A percentile compares a stretch with the other conserved stretches of the same genome.
Conservation (phyloP, 2,888 invertebrate genomes). For the Nebria brevicollis region DNA sequence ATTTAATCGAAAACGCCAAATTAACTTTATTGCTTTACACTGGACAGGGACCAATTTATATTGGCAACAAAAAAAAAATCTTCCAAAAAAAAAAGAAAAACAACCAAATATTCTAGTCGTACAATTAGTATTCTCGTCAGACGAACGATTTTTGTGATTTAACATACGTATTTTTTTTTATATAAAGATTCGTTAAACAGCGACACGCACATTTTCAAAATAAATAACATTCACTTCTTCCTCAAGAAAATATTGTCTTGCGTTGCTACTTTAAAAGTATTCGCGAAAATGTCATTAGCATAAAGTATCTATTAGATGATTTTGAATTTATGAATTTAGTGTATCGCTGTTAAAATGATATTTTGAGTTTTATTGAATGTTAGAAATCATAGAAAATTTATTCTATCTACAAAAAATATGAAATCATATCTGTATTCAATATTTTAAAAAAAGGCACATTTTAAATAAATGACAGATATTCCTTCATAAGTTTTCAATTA, state of each 20-base stretch:
- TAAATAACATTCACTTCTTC: background rate
- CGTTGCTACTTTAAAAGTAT: no score
- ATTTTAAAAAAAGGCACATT: no score
- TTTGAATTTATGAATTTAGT: background rate
- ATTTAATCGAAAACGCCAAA: slow-evolving; percentile 24
- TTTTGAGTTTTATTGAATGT: background rate
- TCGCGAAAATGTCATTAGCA: no score
- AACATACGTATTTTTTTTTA: background rate
- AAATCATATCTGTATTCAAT: no score
- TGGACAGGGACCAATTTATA: slow-evolving; percentile 38
- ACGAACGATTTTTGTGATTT: background rate
- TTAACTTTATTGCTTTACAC: slow-evolving; percentile 11
- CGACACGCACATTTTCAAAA: background rate
- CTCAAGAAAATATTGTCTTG: background rate
- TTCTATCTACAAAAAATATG: background rate
- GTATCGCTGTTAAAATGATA: background rate
- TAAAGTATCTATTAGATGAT: background rate
- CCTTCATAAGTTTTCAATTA: background rate
- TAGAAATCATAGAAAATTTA: background rate
- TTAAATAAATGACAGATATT: no score
- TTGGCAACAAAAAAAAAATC: slow-evolving; percentile 38
- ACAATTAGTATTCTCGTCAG: background rate
- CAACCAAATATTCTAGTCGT: background rate
- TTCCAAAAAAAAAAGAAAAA: slow-evolving; percentile 33
- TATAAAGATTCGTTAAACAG: background rate